Conservation (phyloP, 2,797 vertebrate genomes). For the Serranus cabrilla region DNA sequence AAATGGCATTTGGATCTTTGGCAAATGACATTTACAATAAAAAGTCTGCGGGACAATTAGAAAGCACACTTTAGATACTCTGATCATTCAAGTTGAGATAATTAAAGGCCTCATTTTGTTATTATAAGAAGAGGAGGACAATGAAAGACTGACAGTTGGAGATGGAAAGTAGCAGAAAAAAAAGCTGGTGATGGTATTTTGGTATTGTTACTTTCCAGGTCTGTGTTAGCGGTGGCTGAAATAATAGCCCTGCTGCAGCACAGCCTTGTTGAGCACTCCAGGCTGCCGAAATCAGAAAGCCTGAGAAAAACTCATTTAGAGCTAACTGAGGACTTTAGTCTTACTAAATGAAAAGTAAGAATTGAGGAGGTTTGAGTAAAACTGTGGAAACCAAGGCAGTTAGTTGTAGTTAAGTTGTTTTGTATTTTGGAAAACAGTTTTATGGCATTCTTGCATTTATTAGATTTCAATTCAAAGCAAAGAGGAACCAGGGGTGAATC, state of each 20-base stretch:
- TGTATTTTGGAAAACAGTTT: conserved; percentile 11
- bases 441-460: neutral
- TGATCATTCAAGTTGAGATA: conserved; percentile 73
- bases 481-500: neutral
- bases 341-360: conserved; percentile 49
- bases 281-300: conserved; percentile 40
- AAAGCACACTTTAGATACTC: conserved; percentile 70
- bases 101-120: conserved; percentile 72
- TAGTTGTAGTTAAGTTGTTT: neutral
- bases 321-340: conserved; percentile 35
- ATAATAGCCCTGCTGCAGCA: conserved; percentile 52
- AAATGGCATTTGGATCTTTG: conserved; percentile 71
- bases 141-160: conserved; percentile 66
- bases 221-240: conserved; percentile 35
- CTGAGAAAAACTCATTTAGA: conserved; percentile 50
- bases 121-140: conserved; percentile 55
- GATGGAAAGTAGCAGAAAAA: conserved; percentile 34
- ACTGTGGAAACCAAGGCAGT: conserved; percentile 12
- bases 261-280: conserved; percentile 41
- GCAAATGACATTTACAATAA: conserved; percentile 68
- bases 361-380: conserved; percentile 43
- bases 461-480: neutral
- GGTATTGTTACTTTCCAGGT: conserved; percentile 63
- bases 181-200: conserved; percentile 46
- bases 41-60: conserved; percentile 64